Evolutionary conservation across 2,113 vertebrate species (phyloP).

Genomic region (Saguinus midas): DNA sequence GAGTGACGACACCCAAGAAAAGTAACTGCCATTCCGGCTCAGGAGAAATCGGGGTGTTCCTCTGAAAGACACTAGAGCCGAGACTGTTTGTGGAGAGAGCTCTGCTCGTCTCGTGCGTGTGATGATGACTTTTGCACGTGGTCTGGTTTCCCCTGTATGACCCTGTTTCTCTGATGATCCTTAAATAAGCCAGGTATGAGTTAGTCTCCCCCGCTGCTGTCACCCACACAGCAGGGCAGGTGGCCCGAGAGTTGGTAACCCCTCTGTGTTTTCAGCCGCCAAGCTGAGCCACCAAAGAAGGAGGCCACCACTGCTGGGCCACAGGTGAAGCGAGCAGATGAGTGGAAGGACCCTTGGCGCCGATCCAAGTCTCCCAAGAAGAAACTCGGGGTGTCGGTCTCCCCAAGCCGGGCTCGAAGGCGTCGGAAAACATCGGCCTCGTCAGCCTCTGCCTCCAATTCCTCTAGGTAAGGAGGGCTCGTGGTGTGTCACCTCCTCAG

Average conservation of each 20-base stretch:
- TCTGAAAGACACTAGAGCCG: fast-evolving
- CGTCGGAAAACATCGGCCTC: constrained; percentile 93
- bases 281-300: constrained; percentile 90
- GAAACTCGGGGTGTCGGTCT: constrained; percentile 87
- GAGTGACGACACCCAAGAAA: neutral
- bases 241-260: neutral
- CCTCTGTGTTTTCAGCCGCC: constrained; percentile 79
- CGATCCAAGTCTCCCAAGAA: constrained; percentile 98
- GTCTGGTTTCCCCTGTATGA: neutral
- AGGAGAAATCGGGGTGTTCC: fast-evolving
- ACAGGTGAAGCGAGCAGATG: constrained; percentile 91
- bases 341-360: constrained; percentile 99
- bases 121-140: neutral
- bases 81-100: neutral
- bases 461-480: constrained; percentile 89
- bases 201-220: neutral
- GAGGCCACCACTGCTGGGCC: constrained; percentile 78
- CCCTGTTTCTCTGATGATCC: neutral
- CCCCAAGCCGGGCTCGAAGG: constrained; percentile 91
- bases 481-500: neutral
- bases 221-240: too few species aligned
- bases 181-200: neutral
- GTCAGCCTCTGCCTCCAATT: constrained; percentile 93
- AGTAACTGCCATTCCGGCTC: too few species aligned
- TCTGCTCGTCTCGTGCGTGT: neutral